Evolutionary conservation across 2,797 vertebrate species (phyloP), one percentile per base, ranked within the genome.

Genomic region (Distichodus sexfasciatus): DNA sequence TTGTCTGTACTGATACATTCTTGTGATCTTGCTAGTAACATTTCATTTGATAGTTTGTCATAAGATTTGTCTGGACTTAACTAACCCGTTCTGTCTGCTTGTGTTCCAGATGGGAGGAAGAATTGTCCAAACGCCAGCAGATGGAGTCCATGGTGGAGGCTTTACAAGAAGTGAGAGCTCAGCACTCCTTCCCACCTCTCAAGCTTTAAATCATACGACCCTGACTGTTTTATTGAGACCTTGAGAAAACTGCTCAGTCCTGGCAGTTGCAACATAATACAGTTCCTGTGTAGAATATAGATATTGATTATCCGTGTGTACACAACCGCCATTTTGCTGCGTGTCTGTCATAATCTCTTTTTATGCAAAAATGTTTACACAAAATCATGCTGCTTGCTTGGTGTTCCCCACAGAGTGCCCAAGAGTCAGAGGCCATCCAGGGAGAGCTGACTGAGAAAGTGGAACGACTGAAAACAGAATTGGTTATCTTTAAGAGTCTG

Each of bases 401-500:
- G 7, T 31, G 21, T 66, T 7, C 12, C 14, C 4, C 23, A 48
- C 86, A 99, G 97, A 94, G 91, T 1, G 93, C 93, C 0, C 91
- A 90, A 78, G 94, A 97, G 71, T 94, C 97, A 0, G 88, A 94
- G 5, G 92, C 90, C 71, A 84, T 97, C 63, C 95, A 96, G 82
- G 93, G 91, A 67, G 94, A 98, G 82, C 83, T 99, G 69, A 95
- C 84, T 0, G 94, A 96, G 82, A 98, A 96, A 85, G 95, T 99
- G 8, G 95, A 98, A 77, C 86, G 93, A 64, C 91, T 99, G 74
- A 97, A 96, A 85, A 92, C 95, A 0, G 97, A 99, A 62, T 90
- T 99, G 6, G 95, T 99, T 78, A 95, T 99, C 82, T 99, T 97
- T 89, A 98, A 96, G 87, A 95, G 95, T 79, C 93, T 99, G 74